Percentiles rank a stretch among this genome's conserved stretches.
These are phyloP conservation scores for Apus apus DNA, from an alignment of 2,113 vertebrate species.

Conservation along the genomic window DNA sequence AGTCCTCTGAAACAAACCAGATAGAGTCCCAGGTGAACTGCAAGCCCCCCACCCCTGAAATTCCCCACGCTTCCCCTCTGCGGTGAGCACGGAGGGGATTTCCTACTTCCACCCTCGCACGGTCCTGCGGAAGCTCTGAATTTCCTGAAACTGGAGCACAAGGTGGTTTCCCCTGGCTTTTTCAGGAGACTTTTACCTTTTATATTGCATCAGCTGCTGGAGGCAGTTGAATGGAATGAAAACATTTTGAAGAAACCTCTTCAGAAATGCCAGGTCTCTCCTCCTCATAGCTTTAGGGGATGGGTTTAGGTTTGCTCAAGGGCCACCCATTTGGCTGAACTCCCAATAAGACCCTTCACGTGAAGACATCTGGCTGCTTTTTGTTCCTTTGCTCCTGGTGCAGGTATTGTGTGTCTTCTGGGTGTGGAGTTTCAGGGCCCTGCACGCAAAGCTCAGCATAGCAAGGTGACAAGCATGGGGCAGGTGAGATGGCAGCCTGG, in stretches of 20 bases:
- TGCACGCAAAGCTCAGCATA: fast-evolving
- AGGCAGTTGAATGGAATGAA: not conserved
- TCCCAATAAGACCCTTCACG: fast-evolving
- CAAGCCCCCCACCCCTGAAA: not conserved
- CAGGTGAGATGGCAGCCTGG: not conserved
- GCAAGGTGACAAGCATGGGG: not conserved
- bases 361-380: not conserved
- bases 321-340: not conserved
- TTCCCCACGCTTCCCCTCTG: not conserved
- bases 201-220: not conserved
- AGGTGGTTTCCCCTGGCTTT: constrained; percentile 26
- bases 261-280: not conserved
- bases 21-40: not conserved
- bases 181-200: not conserved
- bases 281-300: fast-evolving
- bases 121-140: not conserved
- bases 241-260: not conserved
- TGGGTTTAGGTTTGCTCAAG: not conserved
- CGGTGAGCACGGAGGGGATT: not conserved
- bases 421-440: not conserved
- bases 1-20: not conserved
- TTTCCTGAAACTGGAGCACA: not conserved
- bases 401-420: not conserved
- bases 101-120: not conserved
- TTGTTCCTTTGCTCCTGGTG: fast-evolving